Conservation (phyloP, 1,140 invertebrate species). For the Pygmarrhopalites habei region DNA sequence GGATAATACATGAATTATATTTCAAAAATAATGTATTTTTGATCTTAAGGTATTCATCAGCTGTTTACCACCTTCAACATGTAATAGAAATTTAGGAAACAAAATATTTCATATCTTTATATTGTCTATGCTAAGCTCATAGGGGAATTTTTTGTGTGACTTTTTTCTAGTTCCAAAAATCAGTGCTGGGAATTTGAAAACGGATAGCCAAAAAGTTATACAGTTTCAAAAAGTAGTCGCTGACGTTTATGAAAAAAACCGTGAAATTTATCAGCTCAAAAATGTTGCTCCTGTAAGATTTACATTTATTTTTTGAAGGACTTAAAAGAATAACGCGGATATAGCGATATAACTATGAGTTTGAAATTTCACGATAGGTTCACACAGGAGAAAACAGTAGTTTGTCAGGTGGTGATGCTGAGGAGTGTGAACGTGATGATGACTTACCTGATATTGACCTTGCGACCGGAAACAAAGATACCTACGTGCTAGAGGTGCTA, state of each 20-base stretch:
- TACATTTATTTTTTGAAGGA: no score
- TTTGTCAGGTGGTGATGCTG: slow-evolving; percentile 37
- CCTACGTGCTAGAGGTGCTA: slow-evolving; percentile 72
- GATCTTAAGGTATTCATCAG: no score
- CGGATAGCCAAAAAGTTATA: slow-evolving; percentile 55
- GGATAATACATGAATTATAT: no score
- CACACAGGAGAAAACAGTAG: neutral
- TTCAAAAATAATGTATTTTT: no score
- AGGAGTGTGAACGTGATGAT: slow-evolving; percentile 60
- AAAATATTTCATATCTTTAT: no score
- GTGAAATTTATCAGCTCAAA: slow-evolving; percentile 59
- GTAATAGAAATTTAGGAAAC: no score
- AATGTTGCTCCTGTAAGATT: slow-evolving; percentile 37
- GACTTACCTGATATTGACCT: slow-evolving; percentile 68
- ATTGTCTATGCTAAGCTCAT: no score
- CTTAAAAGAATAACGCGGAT: no score
- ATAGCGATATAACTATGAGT: neutral
- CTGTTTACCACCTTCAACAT: slow-evolving; percentile 29
- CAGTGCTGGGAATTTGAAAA: slow-evolving; percentile 56
- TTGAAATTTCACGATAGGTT: neutral
- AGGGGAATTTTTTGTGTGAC: no score
- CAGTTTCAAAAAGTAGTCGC: slow-evolving; percentile 58
- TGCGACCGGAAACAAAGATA: slow-evolving; percentile 69
- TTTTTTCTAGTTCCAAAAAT: slow-evolving; percentile 45
- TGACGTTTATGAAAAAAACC: slow-evolving; percentile 60